Conservation (phyloP, 92 coral and sea anemone genomes). For the Bergia puertoricense region DNA sequence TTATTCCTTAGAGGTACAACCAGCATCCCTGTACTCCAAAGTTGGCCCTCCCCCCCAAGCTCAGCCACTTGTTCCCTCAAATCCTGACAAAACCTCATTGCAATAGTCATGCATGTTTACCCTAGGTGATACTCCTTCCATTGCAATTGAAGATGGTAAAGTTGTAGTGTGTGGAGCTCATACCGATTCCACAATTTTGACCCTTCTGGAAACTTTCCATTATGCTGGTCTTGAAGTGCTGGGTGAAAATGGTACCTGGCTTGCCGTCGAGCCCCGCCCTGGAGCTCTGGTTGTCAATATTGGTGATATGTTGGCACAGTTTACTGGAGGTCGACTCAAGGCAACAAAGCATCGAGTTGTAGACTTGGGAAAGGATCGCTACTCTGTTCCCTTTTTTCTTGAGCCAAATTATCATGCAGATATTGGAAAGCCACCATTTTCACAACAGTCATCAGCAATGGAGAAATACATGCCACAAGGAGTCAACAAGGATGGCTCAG, state of each 20-base stretch:
- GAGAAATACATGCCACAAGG: slow-evolving; percentile 35
- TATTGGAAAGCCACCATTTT: slow-evolving; percentile 45
- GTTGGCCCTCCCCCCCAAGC: no score
- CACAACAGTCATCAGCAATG: background rate
- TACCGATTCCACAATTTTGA: slow-evolving; percentile 54
- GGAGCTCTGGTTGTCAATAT: slow-evolving; percentile 55
- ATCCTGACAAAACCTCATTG: no score
- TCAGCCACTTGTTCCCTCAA: background rate
- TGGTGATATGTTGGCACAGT: slow-evolving; percentile 55
- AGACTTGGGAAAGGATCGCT: slow-evolving; percentile 48
- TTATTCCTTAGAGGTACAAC: no score
- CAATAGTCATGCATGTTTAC: background rate
- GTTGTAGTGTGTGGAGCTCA: slow-evolving; percentile 51
- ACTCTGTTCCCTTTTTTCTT: slow-evolving; percentile 58
- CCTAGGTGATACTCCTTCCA: slow-evolving; percentile 13
- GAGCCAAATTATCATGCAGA: slow-evolving; percentile 63
- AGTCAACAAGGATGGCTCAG: slow-evolving; percentile 30
- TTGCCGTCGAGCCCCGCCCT: slow-evolving; percentile 50
- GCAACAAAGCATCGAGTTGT: slow-evolving; percentile 61
- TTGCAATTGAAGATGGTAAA: slow-evolving; percentile 51
- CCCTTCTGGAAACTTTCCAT: slow-evolving; percentile 53
- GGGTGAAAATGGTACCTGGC: slow-evolving; percentile 40
- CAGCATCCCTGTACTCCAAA: no score
- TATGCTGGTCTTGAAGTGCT: slow-evolving; percentile 56
- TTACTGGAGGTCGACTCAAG: slow-evolving; percentile 43